Conservation (phyloP, 2,113 vertebrate species). For the Carettochelys insculpta region DNA sequence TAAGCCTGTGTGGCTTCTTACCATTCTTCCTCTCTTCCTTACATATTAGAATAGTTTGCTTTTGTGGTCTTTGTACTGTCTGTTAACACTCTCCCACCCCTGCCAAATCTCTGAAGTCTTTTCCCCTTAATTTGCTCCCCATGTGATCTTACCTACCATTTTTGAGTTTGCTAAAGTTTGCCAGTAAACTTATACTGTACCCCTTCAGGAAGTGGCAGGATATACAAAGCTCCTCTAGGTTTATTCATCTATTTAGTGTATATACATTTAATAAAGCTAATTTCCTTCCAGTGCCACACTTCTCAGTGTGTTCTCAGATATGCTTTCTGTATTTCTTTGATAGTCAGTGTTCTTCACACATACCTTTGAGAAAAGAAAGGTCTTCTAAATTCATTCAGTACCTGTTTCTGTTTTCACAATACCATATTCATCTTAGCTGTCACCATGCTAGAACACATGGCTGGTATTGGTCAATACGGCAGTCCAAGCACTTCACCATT, state of each 20-base stretch:
- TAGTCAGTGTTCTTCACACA: neutral
- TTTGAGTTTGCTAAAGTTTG: neutral
- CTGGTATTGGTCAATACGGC: fast-evolving
- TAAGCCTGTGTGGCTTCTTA: neutral
- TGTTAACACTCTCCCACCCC: neutral
- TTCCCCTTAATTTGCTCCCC: neutral
- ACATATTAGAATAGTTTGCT: neutral
- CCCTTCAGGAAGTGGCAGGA: neutral
- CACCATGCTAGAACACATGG: neutral
- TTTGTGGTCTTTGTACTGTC: neutral
- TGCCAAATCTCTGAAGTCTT: neutral
- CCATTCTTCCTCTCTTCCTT: neutral
- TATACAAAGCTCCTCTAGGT: neutral
- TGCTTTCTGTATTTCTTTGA: neutral
- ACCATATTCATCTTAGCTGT: neutral
- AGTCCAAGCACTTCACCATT: fast-evolving
- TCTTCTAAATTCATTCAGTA: neutral
- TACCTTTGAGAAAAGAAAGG: fast-evolving
- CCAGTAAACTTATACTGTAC: neutral
- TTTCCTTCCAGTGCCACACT: neutral
- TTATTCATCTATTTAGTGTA: neutral
- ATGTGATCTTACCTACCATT: neutral
- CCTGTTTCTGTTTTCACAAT: neutral
- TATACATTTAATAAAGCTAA: neutral
- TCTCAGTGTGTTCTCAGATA: neutral